Conservation (phyloP, 2,888 invertebrate genomes). For the Morpho helenor region DNA sequence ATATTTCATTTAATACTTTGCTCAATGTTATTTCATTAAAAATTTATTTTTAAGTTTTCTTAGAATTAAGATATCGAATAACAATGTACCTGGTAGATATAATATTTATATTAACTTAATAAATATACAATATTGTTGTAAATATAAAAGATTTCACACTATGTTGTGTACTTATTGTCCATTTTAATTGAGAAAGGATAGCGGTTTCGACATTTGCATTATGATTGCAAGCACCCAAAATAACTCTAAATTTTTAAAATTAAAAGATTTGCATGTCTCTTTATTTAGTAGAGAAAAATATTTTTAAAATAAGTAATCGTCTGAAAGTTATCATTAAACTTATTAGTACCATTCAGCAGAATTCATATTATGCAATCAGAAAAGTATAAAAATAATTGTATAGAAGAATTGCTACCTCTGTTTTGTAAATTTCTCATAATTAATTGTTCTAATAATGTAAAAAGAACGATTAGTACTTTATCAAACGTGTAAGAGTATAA, state of each 20-base stretch:
- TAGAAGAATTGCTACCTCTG: too few relatives aligned
- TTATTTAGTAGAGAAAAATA: neutral
- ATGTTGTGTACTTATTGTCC: neutral
- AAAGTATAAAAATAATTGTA: too few relatives aligned
- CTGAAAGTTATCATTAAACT: too few relatives aligned
- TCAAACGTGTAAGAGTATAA: neutral
- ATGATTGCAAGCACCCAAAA: too few relatives aligned
- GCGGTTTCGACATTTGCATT: too few relatives aligned
- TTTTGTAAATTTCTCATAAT: too few relatives aligned
- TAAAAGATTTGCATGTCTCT: too few relatives aligned
- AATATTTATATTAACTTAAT: slow-evolving; percentile 12
- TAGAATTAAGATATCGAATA: slow-evolving; percentile 1
- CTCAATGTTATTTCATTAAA: neutral
- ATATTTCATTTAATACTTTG: too few relatives aligned
- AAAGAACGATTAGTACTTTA: neutral
- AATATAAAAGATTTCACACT: slow-evolving; percentile 7
- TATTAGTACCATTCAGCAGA: too few relatives aligned
- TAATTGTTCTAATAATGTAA: neutral
- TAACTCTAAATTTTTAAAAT: too few relatives aligned
- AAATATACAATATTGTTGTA: slow-evolving; percentile 14
- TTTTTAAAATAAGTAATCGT: neutral
- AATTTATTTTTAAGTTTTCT: neutral
- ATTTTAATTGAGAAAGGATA: too few relatives aligned
- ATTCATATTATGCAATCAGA: too few relatives aligned
- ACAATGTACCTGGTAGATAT: slow-evolving; percentile 21